Evolutionary conservation across 2,888 invertebrate genomes (phyloP).

Genomic region (Temnothorax unifasciatus): DNA sequence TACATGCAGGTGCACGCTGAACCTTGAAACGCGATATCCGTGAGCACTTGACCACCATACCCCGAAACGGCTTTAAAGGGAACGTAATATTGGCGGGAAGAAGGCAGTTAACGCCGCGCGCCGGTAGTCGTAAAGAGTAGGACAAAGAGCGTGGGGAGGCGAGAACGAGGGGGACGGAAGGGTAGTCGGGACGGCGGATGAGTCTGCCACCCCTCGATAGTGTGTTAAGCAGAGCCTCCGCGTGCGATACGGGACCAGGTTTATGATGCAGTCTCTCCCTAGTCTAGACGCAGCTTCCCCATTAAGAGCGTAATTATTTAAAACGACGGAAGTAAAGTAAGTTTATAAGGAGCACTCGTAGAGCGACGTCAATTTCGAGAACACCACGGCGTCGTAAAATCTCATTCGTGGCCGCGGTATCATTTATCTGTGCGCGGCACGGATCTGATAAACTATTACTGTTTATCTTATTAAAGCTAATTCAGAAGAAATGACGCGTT

Average conservation of each 20-base stretch:
- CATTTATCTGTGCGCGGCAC: conserved; percentile 9
- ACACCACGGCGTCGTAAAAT: conserved; percentile 31
- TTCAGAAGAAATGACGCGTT: not conserved
- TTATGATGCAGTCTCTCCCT: conserved; percentile 84
- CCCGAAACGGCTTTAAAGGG: conserved; percentile 56
- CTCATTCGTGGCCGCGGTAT: conserved; percentile 29
- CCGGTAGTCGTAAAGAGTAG: conserved; percentile 58
- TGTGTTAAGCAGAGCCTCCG: conserved; percentile 75
- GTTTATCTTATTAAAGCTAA: conserved; percentile 7
- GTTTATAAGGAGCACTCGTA: conserved; percentile 54
- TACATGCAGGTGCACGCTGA: conserved; percentile 41
- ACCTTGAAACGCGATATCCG: conserved; percentile 57
- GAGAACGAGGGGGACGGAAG: conserved; percentile 39
- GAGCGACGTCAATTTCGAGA: conserved; percentile 44
- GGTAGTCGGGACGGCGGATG: conserved; percentile 70
- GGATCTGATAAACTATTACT: conserved; percentile 13
- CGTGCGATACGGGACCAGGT: conserved; percentile 80
- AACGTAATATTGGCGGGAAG: conserved; percentile 61
- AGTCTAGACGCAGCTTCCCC: conserved; percentile 82
- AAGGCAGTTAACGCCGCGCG: conserved; percentile 62
- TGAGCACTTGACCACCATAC: conserved; percentile 55
- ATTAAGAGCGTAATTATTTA: conserved; percentile 58
- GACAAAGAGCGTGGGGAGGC: conserved; percentile 41
- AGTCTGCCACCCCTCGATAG: conserved; percentile 81
- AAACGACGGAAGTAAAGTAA: conserved; percentile 56